Percentiles rank a stretch among this genome's conserved stretches.
Evolutionary conservation across 2,113 vertebrate species (phyloP).

Genomic region (Paramisgurnus dabryanus): DNA sequence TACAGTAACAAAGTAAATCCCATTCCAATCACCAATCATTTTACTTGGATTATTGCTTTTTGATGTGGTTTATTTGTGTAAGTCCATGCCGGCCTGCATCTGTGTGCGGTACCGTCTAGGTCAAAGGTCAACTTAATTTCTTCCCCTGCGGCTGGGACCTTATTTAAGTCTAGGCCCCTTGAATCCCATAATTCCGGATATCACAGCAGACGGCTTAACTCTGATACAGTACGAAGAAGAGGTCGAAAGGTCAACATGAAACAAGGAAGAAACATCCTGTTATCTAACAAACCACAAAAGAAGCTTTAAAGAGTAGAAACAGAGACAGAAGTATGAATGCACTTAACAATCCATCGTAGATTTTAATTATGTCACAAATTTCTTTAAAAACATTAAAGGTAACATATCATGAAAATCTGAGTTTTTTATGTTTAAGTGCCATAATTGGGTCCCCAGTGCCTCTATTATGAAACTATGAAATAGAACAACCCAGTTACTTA

Average conservation of each 20-base stretch:
- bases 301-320: background rate
- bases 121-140: slow-evolving; percentile 43
- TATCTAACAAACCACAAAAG: background rate
- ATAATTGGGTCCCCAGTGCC: no score
- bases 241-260: slow-evolving; percentile 36
- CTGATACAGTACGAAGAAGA: slow-evolving; percentile 33
- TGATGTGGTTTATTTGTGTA: slow-evolving; percentile 9
- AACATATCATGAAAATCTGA: no score
- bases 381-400: no score
- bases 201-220: slow-evolving; percentile 26
- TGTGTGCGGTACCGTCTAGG: slow-evolving; percentile 24
- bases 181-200: slow-evolving; percentile 39
- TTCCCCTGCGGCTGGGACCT: background rate
- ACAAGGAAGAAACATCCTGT: slow-evolving; percentile 19
- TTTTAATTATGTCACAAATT: no score
- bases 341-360: background rate
- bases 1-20: background rate
- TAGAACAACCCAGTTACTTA: no score
- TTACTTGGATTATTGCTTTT: slow-evolving; percentile 11
- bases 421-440: no score
- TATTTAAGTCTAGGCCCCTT: slow-evolving; percentile 10
- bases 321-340: background rate
- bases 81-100: slow-evolving; percentile 1
- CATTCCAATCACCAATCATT: background rate
- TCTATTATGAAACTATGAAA: no score